Base-by-base conservation (phyloP, 2,888 invertebrate genomes). In the Drosophila niveifrons region DNA sequence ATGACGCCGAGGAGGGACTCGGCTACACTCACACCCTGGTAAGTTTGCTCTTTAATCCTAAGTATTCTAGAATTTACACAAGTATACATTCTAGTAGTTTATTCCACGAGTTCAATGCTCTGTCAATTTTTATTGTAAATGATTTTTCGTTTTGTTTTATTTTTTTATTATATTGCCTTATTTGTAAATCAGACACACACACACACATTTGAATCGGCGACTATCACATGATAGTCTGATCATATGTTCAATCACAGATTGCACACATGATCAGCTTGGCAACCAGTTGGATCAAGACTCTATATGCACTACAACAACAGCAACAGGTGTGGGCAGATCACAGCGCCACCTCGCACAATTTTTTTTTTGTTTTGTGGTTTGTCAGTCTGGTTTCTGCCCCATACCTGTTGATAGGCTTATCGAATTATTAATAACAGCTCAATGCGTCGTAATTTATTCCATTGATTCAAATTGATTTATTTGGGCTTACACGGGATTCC, bases 11-110 rank as follows among this genome's bases (percentile, higher is more conserved):
- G 31, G 90, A 82, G 41, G 92, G 91, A 2, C 79, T 91, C 31
- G 91, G 92, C 59, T 91, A 90, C 50, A 90, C 89, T 4, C 91
- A 91, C 66, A 91, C 91, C 2, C 81, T 91, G 82, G 90, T 90
- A 66, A 90, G 90, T 89, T 3, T 4, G 9, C 13, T 2, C 8
- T 15, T 11, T 4, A 31, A 18, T 28, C 28, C 28, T 8, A 39
- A 17, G 1, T 41, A 48, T 13, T 6, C 17, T 8, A 10, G 6
- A 23, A 6, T 23, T 23, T 23, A 1, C 23, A 6, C 23, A 4
- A 6, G 23, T 23, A 23, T 9, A 17, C 4, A n/a, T n/a, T 17
- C 29, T 43, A n/a, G 41, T 17, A 28, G 39, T 8, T 41, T 15
- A 2, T 13, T 43, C 1, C 17, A 43, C n/a, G 43, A 9, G 55